Conservation (phyloP, 2,797 vertebrate genomes). For the Coccyzus lansbergi region DNA sequence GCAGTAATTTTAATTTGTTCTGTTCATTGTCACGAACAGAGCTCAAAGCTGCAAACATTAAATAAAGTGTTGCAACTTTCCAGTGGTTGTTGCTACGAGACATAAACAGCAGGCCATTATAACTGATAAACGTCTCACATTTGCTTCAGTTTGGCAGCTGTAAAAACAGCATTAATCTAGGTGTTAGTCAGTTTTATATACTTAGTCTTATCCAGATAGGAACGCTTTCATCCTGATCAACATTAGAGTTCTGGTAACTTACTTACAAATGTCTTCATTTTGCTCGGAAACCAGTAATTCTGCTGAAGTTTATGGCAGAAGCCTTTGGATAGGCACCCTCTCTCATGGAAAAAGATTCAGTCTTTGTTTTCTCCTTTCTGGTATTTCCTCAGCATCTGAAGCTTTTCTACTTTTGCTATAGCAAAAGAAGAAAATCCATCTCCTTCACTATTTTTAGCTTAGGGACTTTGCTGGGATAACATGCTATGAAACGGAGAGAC, state of each 20-base stretch:
- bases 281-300: not conserved
- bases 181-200: constrained; percentile 10
- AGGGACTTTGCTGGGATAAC: not conserved
- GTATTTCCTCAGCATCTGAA: constrained; percentile 24
- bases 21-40: not conserved
- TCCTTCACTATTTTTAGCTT: not conserved
- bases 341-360: not conserved
- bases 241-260: not conserved
- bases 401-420: not conserved
- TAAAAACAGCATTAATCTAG: not conserved
- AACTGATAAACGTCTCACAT: not conserved
- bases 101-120: not conserved
- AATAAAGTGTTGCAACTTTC: constrained; percentile 13
- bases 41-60: not conserved
- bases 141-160: constrained; percentile 6
- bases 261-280: not conserved
- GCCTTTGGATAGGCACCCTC: not conserved
- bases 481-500: not conserved
- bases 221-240: not conserved
- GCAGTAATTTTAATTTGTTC: not conserved
- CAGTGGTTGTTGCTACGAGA: not conserved
- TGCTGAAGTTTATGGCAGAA: not conserved
- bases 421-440: not conserved
- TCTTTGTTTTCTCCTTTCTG: constrained; percentile 12
- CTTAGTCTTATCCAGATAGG: not conserved